A percentile compares a stretch with the other conserved stretches of the same genome.
Conservation (phyloP, 2,888 invertebrate species). For the Tribolium freemani region DNA sequence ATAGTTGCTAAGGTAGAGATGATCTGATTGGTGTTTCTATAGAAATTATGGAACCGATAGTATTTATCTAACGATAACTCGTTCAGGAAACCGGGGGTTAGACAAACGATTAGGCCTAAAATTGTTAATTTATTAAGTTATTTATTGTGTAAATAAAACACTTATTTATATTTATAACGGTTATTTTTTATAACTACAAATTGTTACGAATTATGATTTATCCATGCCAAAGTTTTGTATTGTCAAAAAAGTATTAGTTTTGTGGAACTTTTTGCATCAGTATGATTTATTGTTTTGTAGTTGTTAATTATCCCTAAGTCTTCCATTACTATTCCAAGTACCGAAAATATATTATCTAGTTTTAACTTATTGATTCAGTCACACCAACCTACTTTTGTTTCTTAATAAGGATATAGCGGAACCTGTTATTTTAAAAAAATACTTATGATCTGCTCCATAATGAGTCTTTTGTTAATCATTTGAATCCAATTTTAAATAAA, state of each 20-base stretch:
- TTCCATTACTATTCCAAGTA: slow-evolving; percentile 36
- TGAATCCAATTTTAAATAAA: no score
- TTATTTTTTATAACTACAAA: slow-evolving; percentile 24
- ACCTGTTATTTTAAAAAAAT: slow-evolving; percentile 8
- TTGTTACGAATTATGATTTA: slow-evolving; percentile 4
- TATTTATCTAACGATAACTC: no score
- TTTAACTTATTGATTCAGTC: not conserved
- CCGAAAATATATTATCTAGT: slow-evolving; percentile 2
- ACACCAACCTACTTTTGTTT: not conserved
- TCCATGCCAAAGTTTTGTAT: slow-evolving; percentile 24
- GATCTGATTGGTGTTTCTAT: no score
- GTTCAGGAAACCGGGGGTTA: no score
- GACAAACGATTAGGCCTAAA: no score
- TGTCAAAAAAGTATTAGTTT: slow-evolving; percentile 11
- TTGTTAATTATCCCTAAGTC: slow-evolving; percentile 8
- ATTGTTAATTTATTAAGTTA: slow-evolving; percentile 32
- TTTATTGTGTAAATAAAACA: slow-evolving; percentile 31
- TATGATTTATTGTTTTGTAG: not conserved
- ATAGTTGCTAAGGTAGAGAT: no score
- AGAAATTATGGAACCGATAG: no score
- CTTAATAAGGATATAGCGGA: not conserved
- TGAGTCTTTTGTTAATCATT: no score
- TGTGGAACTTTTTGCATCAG: not conserved
- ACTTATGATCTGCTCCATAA: no score
- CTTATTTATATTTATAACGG: slow-evolving; percentile 30